These are phyloP conservation scores for Hirtodrosophila cameraria DNA, from an alignment of 2,888 invertebrate genomes.

Conservation along the genomic window DNA sequence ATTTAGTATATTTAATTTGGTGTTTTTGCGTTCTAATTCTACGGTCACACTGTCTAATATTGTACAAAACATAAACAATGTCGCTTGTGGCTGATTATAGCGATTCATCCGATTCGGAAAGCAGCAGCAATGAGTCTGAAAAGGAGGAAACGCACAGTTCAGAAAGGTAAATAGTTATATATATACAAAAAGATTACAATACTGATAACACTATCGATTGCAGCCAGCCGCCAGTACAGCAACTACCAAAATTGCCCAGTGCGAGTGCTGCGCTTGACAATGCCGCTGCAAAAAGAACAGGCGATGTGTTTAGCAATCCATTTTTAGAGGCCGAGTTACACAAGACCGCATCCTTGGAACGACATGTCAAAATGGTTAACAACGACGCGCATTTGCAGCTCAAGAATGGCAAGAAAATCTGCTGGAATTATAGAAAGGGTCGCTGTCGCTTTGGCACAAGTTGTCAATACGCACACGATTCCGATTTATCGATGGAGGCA, in stretches of 20 bases:
- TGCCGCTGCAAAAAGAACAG: slow-evolving; percentile 54
- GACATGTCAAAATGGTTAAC: slow-evolving; percentile 96
- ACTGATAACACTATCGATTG: too few species aligned
- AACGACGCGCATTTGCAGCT: slow-evolving; percentile 89
- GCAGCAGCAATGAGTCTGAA: slow-evolving; percentile 36
- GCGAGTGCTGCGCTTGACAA: slow-evolving; percentile 71
- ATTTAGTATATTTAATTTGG: slow-evolving; percentile 9
- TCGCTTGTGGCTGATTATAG: slow-evolving; percentile 80
- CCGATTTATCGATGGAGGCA: slow-evolving; percentile 86
- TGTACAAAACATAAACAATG: slow-evolving; percentile 59
- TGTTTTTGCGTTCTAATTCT: neutral
- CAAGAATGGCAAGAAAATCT: slow-evolving; percentile 94
- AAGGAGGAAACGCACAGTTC: slow-evolving; percentile 17
- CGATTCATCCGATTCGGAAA: slow-evolving; percentile 70
- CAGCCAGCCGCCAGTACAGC: slow-evolving; percentile 23
- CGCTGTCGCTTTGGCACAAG: slow-evolving; percentile 95
- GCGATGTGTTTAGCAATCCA: slow-evolving; percentile 92
- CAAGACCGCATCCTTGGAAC: slow-evolving; percentile 93
- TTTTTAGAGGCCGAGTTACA: slow-evolving; percentile 93
- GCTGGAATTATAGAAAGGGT: slow-evolving; percentile 96
- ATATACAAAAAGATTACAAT: neutral
- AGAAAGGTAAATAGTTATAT: neutral
- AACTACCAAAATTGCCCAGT: slow-evolving; percentile 74
- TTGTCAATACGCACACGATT: slow-evolving; percentile 96
- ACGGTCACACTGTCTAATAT: slow-evolving; percentile 28